A percentile compares a stretch with the other conserved stretches of the same genome.
phyloP scores from a whole-genome alignment of 1,140 invertebrate genomes.

The Chrysopa pallens region DNA sequence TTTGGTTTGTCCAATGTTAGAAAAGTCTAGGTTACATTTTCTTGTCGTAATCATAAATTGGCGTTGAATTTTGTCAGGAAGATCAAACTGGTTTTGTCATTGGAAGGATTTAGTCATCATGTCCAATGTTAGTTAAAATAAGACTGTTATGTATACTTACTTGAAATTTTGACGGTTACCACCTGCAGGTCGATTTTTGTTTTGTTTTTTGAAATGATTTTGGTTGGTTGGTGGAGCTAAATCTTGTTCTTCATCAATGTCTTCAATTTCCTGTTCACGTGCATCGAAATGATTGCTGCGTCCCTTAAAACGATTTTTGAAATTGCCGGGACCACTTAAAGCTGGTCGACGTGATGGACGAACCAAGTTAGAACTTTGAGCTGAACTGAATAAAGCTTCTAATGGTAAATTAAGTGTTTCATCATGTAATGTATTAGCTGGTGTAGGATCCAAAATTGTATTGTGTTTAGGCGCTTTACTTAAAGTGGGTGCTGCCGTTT shows the following conservation, averaged over 20 bases:
- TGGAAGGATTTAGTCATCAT: too few species aligned
- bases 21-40: too few species aligned
- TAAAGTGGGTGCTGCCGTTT: slow-evolving; percentile 48
- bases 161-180: slow-evolving; percentile 10
- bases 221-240: slow-evolving; percentile 12
- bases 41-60: too few species aligned
- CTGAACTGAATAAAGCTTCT: slow-evolving; percentile 26
- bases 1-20: too few species aligned
- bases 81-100: too few species aligned
- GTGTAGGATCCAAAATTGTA: slow-evolving; percentile 35
- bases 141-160: slow-evolving; percentile 12
- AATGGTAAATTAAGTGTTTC: slow-evolving; percentile 26
- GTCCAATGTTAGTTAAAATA: too few species aligned
- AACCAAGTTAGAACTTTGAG: slow-evolving; percentile 19
- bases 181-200: slow-evolving; percentile 5
- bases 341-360: slow-evolving; percentile 29
- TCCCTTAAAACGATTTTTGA: slow-evolving; percentile 23
- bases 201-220: slow-evolving; percentile 8
- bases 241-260: slow-evolving; percentile 16
- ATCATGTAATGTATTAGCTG: slow-evolving; percentile 30
- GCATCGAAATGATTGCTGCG: slow-evolving; percentile 18
- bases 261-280: slow-evolving; percentile 20
- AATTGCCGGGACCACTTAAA: slow-evolving; percentile 19
- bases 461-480: slow-evolving; percentile 19
- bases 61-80: too few species aligned